A percentile compares a stretch with the other conserved stretches of the same genome.
phyloP scores from a whole-genome alignment of 2,113 vertebrate genomes.

The Oophaga pumilio region DNA sequence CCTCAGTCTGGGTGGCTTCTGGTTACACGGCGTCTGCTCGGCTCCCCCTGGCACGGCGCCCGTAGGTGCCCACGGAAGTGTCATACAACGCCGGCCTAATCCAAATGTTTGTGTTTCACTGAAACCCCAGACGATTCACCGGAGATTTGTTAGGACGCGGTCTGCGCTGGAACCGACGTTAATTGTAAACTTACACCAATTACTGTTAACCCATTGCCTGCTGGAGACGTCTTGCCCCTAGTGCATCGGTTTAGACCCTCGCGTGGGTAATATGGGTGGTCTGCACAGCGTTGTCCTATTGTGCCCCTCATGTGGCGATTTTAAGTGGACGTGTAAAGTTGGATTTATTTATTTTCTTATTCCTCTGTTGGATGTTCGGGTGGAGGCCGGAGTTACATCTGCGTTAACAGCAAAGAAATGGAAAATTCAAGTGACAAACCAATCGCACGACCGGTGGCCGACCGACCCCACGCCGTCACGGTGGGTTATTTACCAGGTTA shows the following conservation, averaged over 20 bases:
- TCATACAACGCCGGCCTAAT: neutral
- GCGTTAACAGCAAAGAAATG: too few species aligned
- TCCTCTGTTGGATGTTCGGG: too few species aligned
- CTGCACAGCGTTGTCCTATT: too few species aligned
- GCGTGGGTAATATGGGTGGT: neutral
- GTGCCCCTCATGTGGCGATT: too few species aligned
- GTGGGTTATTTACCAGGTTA: too few species aligned
- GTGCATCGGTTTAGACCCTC: neutral
- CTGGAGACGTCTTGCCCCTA: neutral
- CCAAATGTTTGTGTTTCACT: conserved; percentile 20
- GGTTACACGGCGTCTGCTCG: neutral
- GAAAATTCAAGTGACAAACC: too few species aligned
- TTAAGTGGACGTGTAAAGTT: too few species aligned
- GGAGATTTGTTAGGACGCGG: neutral
- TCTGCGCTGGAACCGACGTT: neutral
- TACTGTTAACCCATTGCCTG: neutral
- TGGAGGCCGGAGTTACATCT: too few species aligned
- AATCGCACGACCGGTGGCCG: too few species aligned
- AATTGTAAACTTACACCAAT: neutral
- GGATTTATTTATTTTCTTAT: too few species aligned
- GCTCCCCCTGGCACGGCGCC: neutral
- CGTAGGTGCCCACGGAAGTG: neutral
- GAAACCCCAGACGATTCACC: neutral
- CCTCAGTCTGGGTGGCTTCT: neutral
- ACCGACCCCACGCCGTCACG: too few species aligned